phyloP scores from a whole-genome alignment of 37 sponge, comb jelly and placozoan genomes.

The Dysidea cf. avara region DNA sequence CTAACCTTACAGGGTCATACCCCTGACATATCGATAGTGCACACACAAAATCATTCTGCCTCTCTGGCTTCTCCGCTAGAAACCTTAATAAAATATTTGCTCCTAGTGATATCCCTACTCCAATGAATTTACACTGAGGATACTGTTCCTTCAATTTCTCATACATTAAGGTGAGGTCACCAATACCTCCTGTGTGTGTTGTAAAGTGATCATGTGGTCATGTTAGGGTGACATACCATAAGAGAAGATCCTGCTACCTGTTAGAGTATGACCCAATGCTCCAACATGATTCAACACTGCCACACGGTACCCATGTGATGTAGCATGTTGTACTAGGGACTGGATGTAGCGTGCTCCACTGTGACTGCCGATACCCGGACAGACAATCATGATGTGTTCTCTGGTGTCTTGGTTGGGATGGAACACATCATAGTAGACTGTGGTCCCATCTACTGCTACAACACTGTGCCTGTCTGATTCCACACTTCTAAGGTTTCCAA shows the following conservation, averaged over 20 bases:
- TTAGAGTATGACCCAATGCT: slow-evolving; percentile 54
- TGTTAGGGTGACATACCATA: slow-evolving; percentile 63
- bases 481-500: not conserved
- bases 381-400: not conserved
- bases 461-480: slow-evolving; percentile 32
- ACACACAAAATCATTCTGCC: slow-evolving; percentile 73
- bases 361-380: slow-evolving; percentile 63
- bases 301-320: slow-evolving; percentile 55
- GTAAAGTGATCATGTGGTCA: not conserved
- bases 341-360: slow-evolving; percentile 66
- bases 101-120: slow-evolving; percentile 87
- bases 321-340: slow-evolving; percentile 20
- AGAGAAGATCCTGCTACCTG: slow-evolving; percentile 75
- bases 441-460: slow-evolving; percentile 64
- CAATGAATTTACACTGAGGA: slow-evolving; percentile 45
- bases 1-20: slow-evolving; percentile 76
- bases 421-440: slow-evolving; percentile 75
- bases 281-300: slow-evolving; percentile 88
- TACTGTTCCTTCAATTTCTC: slow-evolving; percentile 39
- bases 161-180: slow-evolving; percentile 68
- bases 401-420: slow-evolving; percentile 28
- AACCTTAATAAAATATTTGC: slow-evolving; percentile 78
- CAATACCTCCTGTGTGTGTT: slow-evolving; percentile 79
- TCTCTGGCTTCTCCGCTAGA: slow-evolving; percentile 74
- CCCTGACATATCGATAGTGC: slow-evolving; percentile 89